phyloP scores from a whole-genome alignment of 1,140 invertebrate species.

The Stegodyphus dumicola region DNA sequence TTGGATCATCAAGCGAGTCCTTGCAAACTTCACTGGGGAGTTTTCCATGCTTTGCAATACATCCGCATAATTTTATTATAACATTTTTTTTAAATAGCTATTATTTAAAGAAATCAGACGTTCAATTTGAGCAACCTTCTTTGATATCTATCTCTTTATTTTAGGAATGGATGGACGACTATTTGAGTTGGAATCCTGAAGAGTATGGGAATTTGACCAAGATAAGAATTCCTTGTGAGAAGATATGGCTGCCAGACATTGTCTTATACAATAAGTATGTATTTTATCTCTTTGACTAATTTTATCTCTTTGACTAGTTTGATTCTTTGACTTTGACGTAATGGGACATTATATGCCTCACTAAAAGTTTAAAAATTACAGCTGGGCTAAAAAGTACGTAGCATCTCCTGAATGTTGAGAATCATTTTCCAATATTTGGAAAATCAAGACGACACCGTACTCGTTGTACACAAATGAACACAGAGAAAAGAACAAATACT shows the following conservation, averaged over 20 bases:
- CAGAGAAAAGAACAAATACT: too few species aligned
- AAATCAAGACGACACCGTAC: too few species aligned
- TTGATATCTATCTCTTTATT: not conserved
- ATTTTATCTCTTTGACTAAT: not conserved
- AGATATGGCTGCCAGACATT: slow-evolving; percentile 74
- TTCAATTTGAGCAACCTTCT: not conserved
- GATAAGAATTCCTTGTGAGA: slow-evolving; percentile 72
- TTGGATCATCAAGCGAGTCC: too few species aligned
- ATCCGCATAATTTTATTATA: not conserved
- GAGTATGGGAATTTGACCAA: slow-evolving; percentile 71
- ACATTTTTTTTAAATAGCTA: not conserved
- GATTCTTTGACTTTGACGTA: too few species aligned
- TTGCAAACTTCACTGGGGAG: not conserved
- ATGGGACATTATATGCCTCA: too few species aligned
- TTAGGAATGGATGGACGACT: slow-evolving; percentile 72
- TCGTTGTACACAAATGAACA: too few species aligned
- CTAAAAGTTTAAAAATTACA: too few species aligned
- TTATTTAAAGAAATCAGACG: not conserved
- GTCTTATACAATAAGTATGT: slow-evolving; percentile 74
- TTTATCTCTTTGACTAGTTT: not conserved
- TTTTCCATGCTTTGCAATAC: not conserved
- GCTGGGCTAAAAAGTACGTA: too few species aligned
- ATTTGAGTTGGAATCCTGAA: slow-evolving; percentile 71
- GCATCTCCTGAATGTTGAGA: too few species aligned
- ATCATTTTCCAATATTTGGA: too few species aligned